These are phyloP conservation scores for Axinella damicornis DNA, from an alignment of 37 sponge, comb jelly and placozoan species.

Conservation along the genomic window DNA sequence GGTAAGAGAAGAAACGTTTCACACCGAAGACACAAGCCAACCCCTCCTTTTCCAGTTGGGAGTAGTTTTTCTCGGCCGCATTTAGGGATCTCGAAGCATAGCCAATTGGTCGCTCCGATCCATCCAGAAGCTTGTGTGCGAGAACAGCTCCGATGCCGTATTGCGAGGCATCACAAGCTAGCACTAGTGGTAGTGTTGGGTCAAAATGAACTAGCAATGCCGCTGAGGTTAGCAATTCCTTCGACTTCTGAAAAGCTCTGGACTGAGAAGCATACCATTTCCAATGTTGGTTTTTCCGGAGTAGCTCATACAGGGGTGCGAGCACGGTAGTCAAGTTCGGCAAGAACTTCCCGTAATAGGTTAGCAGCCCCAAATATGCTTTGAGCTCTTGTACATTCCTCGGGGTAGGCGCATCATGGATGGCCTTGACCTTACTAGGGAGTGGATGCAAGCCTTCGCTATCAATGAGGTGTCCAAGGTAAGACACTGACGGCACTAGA, in stretches of 20 bases:
- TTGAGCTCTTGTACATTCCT: conserved; percentile 8
- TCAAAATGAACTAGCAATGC: conserved; percentile 42
- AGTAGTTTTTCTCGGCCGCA: conserved; percentile 18
- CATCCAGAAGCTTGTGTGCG: conserved; percentile 30
- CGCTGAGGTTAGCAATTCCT: conserved; percentile 16
- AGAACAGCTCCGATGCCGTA: conserved; percentile 56
- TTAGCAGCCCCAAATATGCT: conserved; percentile 40
- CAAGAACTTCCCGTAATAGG: conserved; percentile 41
- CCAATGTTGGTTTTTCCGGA: conserved; percentile 19
- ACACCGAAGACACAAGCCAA: conserved; percentile 30
- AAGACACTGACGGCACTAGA: conserved; percentile 2
- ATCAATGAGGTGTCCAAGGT: conserved; percentile 32
- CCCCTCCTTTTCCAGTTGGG: conserved; percentile 27
- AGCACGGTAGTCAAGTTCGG: conserved; percentile 41
- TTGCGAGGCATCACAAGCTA: conserved; percentile 56
- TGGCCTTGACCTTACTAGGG: not conserved
- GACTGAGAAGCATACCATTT: conserved; percentile 29
- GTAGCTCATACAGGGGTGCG: conserved; percentile 43
- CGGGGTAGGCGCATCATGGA: conserved; percentile 39
- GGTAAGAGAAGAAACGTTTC: conserved; percentile 6
- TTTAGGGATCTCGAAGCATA: conserved; percentile 47
- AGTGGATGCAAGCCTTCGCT: conserved; percentile 23
- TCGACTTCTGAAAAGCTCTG: conserved; percentile 50
- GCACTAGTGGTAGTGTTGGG: conserved; percentile 19
- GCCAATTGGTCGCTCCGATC: conserved; percentile 28